Conservation (phyloP, 2,113 vertebrate species). For the Microtus richardsoni region DNA sequence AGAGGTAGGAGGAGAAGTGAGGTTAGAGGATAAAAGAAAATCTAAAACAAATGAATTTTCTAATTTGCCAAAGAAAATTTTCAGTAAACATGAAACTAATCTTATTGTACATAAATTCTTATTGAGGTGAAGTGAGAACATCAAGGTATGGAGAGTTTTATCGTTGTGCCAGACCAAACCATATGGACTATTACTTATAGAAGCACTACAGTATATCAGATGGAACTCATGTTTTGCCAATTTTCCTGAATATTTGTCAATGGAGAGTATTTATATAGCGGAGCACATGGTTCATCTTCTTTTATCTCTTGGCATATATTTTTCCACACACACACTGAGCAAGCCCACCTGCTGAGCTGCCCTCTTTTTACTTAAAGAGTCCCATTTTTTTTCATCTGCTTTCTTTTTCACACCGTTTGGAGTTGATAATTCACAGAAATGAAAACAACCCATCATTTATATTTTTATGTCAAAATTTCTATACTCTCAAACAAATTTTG, state of each 20-base stretch:
- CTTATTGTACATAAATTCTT: background rate
- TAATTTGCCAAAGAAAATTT: background rate
- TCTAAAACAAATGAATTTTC: background rate
- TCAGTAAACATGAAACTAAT: background rate
- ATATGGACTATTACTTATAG: background rate
- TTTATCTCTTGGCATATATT: background rate
- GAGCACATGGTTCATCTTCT: background rate
- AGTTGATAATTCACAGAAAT: background rate
- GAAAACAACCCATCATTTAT: background rate
- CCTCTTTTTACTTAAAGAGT: background rate
- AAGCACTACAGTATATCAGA: background rate
- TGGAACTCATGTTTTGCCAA: background rate
- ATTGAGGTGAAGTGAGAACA: background rate
- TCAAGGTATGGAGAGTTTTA: background rate
- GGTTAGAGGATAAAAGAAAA: too few relatives aligned
- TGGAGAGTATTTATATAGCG: background rate
- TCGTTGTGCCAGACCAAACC: background rate
- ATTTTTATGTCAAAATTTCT: background rate
- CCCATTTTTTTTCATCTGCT: background rate
- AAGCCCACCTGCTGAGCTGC: background rate
- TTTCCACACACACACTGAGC: background rate
- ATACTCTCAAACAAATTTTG: background rate
- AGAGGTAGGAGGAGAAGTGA: too few relatives aligned
- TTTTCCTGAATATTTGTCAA: background rate
- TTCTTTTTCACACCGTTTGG: background rate